Base-by-base conservation (phyloP, 2,113 vertebrate species). In the Puffinus mauretanicus region DNA sequence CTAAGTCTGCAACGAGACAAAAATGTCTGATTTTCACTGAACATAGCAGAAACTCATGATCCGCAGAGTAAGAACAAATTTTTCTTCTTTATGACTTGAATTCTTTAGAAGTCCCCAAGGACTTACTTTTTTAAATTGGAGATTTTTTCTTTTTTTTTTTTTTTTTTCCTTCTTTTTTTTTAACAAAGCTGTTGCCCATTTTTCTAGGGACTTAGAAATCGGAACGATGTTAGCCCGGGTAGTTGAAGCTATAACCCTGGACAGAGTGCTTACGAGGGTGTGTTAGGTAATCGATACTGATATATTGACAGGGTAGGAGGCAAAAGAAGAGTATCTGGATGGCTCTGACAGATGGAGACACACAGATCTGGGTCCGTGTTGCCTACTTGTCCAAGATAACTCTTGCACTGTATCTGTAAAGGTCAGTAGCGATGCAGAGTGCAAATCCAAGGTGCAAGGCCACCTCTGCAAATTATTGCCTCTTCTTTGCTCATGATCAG, bases 291-390 rank as follows among this genome's bases (percentile, higher is more conserved):
- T 26, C 62, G 40, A 10, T 81, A 25, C 16, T 81, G 77, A 47
- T 78, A 30, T 34, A 65, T 52, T 57, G 65, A 15, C 13, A 60
- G 16, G 22, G 20, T 30, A 30, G 49, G 32, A 77, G 13, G 32
- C 22, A 54, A n/a, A 70, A 55, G 24, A 60, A 51, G 9, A 32
- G 15, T 29, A 42, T 78, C 21, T 46, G 42, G 9, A 13, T 67
- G 44, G 7, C 16, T 38, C 42, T 55, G n/a, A n/a, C 6, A 57
- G 57, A 34, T 32, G 44, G 15, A 62, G 24, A 38, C 20, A 16
- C 13, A 11, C 8, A 42, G 19, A 52, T 29, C 14, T 75, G n/a
- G 17, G 11, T 4, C 42, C 1, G 0, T 4, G 9, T 6, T 71
- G 9, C 36, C 18, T 40, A 2, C 16, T 42, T 75, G 25, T 51